Evolutionary conservation across 1,140 invertebrate species (phyloP).

Genomic region (Portunus trituberculatus): DNA sequence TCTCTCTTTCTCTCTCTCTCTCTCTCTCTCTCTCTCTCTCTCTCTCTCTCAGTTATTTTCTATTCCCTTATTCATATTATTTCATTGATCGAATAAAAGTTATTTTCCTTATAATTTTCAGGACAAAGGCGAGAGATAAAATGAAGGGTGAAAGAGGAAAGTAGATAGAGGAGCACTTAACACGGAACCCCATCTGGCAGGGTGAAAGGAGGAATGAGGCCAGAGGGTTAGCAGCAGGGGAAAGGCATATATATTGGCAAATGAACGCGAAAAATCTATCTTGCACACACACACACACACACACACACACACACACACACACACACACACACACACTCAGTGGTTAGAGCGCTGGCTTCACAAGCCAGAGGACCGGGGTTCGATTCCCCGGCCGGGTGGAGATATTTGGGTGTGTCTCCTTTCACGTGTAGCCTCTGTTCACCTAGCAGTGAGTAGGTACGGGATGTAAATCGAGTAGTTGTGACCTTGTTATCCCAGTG

Average conservation of each 20-base stretch:
- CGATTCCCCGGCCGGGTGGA: too few species aligned
- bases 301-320: too few species aligned
- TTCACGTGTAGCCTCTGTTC: too few species aligned
- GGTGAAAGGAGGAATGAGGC: constrained; percentile 27
- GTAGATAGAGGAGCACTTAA: constrained; percentile 11
- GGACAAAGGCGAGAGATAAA: not conserved
- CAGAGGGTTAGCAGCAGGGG: not conserved
- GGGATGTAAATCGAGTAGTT: too few species aligned
- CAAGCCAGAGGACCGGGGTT: too few species aligned
- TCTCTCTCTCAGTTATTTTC: not conserved
- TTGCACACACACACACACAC: not conserved
- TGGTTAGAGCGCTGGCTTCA: too few species aligned
- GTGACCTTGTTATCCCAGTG: too few species aligned
- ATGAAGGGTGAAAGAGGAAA: constrained; percentile 14
- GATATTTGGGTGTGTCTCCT: too few species aligned
- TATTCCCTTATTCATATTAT: not conserved
- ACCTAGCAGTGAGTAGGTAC: too few species aligned
- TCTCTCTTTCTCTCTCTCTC: constrained; percentile 38
- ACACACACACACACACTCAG: too few species aligned
- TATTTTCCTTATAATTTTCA: not conserved
- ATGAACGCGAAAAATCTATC: not conserved
- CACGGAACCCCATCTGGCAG: not conserved
- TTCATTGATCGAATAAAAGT: not conserved
- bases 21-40: constrained; percentile 37
- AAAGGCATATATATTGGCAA: not conserved